These are phyloP conservation scores for Ellobius talpinus DNA, from an alignment of 2,113 vertebrate species.

Conservation along the genomic window DNA sequence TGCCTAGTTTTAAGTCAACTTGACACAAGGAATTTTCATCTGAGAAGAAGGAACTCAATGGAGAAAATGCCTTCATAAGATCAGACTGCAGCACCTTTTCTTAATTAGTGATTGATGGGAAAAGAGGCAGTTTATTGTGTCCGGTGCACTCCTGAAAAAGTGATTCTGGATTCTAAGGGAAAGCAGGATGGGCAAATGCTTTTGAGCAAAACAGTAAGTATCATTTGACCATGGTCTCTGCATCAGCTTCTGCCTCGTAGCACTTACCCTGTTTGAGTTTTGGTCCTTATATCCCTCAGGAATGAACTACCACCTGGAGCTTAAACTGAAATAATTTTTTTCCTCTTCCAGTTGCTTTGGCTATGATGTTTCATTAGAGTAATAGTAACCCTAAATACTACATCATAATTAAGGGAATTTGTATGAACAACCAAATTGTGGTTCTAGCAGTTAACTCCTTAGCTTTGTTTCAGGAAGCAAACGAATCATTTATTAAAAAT, in stretches of 20 bases:
- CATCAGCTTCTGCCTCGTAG: background rate
- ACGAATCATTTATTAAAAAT: background rate
- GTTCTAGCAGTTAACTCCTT: background rate
- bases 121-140: background rate
- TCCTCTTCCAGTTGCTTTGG: background rate
- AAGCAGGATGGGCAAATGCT: background rate
- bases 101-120: background rate
- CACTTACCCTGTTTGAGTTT: background rate
- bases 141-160: background rate
- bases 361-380: background rate
- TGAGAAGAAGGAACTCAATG: background rate
- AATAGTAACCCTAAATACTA: background rate
- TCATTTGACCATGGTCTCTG: accelerated
- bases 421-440: background rate
- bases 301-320: background rate
- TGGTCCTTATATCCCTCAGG: too few species aligned
- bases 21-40: background rate
- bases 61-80: background rate
- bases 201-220: background rate
- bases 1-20: background rate
- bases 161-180: background rate
- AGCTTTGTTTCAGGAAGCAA: background rate
- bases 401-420: background rate
- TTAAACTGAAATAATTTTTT: background rate
- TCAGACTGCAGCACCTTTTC: background rate